These are phyloP conservation scores for Graphium colonna DNA, from an alignment of 2,888 invertebrate genomes.

Conservation along the genomic window DNA sequence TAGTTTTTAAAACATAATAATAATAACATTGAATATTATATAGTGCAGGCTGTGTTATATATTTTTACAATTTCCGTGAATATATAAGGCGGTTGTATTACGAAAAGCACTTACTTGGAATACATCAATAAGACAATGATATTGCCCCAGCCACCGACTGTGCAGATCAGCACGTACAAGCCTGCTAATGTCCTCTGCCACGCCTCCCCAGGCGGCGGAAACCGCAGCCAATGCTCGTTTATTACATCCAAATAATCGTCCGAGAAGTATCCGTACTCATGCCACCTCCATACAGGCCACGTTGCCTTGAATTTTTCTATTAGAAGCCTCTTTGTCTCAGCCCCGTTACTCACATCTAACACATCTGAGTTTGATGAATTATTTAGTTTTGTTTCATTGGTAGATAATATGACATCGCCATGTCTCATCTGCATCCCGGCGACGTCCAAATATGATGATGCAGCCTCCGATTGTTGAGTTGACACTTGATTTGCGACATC, in stretches of 20 bases:
- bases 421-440: slow-evolving; percentile 10
- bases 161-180: slow-evolving; percentile 82
- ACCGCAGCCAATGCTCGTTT: slow-evolving; percentile 86
- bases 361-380: slow-evolving; percentile 22
- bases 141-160: slow-evolving; percentile 85
- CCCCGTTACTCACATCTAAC: slow-evolving; percentile 18
- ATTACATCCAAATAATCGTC: slow-evolving; percentile 80
- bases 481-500: slow-evolving; percentile 26
- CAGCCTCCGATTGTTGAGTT: neutral
- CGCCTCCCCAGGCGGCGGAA: slow-evolving; percentile 80
- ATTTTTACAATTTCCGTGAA: no score
- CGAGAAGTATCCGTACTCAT: slow-evolving; percentile 73
- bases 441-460: slow-evolving; percentile 3
- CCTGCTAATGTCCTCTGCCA: slow-evolving; percentile 81
- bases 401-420: slow-evolving; percentile 13
- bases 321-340: slow-evolving; percentile 38
- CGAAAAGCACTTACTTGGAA: slow-evolving; percentile 78
- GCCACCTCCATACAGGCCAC: slow-evolving; percentile 76
- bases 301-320: slow-evolving; percentile 52
- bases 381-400: slow-evolving; percentile 19
- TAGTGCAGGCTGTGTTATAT: no score
- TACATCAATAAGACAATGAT: slow-evolving; percentile 86
- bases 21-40: no score
- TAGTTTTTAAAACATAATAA: no score
- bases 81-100: neutral